Evolutionary conservation across 2,113 vertebrate species (phyloP).

Genomic region (Ceuthmochares aereus): DNA sequence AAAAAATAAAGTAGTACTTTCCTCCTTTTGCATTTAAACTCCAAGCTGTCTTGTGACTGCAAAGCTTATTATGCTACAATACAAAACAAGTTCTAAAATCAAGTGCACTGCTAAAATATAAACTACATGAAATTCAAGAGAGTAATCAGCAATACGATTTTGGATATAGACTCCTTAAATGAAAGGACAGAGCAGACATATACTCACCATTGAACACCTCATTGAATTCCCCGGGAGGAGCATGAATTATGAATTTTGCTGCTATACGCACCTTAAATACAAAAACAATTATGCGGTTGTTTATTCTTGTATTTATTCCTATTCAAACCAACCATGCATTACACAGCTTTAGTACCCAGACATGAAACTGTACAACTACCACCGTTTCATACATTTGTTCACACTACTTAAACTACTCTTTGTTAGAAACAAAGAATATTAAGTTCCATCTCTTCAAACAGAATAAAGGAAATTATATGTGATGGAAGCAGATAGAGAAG

Average conservation of each 20-base stretch:
- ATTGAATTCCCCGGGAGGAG: conserved; percentile 96
- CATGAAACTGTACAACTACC: not conserved
- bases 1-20: not conserved
- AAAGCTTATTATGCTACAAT: not conserved
- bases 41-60: not conserved
- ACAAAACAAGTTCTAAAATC: not conserved
- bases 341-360: not conserved
- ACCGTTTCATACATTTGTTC: not conserved
- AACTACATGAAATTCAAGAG: not conserved
- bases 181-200: not conserved
- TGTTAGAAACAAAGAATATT: not conserved
- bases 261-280: conserved; percentile 91
- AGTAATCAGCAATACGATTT: not conserved
- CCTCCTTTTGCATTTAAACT: not conserved
- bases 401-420: not conserved
- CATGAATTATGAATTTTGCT: conserved; percentile 94
- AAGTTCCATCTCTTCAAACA: not conserved
- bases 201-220: conserved; percentile 96
- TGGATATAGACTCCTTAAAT: not conserved
- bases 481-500: not conserved
- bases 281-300: conserved; percentile 28
- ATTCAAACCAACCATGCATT: not conserved
- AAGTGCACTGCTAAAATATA: not conserved
- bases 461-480: not conserved
- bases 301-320: not conserved